Evolutionary conservation across 2,113 vertebrate species (phyloP), one percentile per base, ranked within the genome.

Genomic region (Procavia capensis): DNA sequence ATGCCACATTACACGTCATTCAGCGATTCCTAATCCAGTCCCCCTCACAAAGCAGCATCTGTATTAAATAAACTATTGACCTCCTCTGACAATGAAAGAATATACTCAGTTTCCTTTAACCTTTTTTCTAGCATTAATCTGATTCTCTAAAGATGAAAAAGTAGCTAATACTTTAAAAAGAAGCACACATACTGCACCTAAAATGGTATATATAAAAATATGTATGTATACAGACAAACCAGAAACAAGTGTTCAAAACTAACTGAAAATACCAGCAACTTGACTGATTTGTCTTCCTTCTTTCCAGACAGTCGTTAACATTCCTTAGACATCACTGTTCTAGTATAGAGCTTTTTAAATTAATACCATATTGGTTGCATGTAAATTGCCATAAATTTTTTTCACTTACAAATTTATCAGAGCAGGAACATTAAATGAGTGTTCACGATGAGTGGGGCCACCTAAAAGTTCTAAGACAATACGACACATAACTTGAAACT

Each of bases 291-390:
- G 57, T 81, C 70, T 57, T 91, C 27, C 76, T 43, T 66, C 66
- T 74, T 93, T 45, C 43, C 68, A 93, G 85, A 34, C 75, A 84
- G 61, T n/a, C 74, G 43, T 91, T 82, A 95, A 75, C 54, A 87
- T 54, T 83, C n/a, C 87, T 86, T 76, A 83, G n/a, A 39, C 39
- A 45, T 57, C 85, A 84, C 75, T 11, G 39, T 83, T 88, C 85
- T 27, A 87, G 50, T 43, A 88, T 14, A 83, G 0, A 79, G 54
- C 54, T 85, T 93, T 82, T 95, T 29, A 87, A 91, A 66, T 47
- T 64, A 88, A 78, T 34, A 63, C 20, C 24, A 8, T 34, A 59
- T 59, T 95, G 74, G 36, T 6, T 82, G 43, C 90, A 78, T 88
- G 64, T 25, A 93, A 90, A 90, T 34, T 75, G 39, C 68, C 72